Evolutionary conservation across 2,888 invertebrate species (phyloP), one percentile per base, ranked within the genome.

Genomic region (Folsomia candida): DNA sequence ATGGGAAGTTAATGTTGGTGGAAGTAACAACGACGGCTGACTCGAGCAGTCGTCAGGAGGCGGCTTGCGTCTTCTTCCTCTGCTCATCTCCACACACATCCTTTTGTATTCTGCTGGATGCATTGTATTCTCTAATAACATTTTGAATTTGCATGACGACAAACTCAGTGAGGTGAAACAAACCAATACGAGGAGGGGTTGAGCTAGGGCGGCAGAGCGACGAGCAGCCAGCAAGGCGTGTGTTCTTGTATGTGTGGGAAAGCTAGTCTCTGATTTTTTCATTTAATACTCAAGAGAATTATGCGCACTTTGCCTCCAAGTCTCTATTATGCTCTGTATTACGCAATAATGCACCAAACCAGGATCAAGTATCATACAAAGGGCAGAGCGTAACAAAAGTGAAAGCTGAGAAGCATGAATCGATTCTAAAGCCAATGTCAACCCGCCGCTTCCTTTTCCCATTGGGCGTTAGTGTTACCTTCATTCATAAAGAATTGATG

Each of bases 1-100:
- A 37, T 61, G 65, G 60, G 69, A 69, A 69, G 69, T 69, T 29
- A 69, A 65, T 64, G 51, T 25, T 20, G 59, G 59, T 28, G 26
- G 9, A 28, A 51, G 26, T 9, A 37, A 37, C 37, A 4, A 37
- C 4, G 37, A 37, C 37, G 6, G 14, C 14, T 37, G 4, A 37
- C 37, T 37, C n/a, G n/a, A n/a, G n/a, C n/a, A n/a, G n/a, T n/a
- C n/a, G n/a, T n/a, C n/a, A n/a, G n/a, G n/a, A n/a, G n/a, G 37
- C 14, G 37, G 14, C 37, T 37, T 37, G 37, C 4, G 6, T 37
- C 14, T 4, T 37, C 37, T 37, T 37, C 6, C 37, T 37, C 14
- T 14, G 37, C 4, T 37, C 37, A 37, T 37, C 37, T 37, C 37
- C 37, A 37, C 37, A 37, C 4, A 37, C 37, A 14, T 37, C 4